Evolutionary conservation across 2,113 vertebrate species (phyloP).

Genomic region (Mola mola): DNA sequence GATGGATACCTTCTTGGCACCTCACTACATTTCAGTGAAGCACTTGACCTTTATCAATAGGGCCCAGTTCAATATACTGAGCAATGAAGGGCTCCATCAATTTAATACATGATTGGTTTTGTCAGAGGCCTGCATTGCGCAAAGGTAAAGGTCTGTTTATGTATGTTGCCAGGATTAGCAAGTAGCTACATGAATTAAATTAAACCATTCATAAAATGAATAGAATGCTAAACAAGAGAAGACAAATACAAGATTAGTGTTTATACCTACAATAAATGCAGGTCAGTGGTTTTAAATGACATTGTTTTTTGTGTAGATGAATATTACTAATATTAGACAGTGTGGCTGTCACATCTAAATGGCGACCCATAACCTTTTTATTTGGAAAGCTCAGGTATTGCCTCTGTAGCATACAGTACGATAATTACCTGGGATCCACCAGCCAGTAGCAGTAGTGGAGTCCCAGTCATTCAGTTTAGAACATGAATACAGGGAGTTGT

Average conservation of each 20-base stretch:
- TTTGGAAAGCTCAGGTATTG: conserved; percentile 9
- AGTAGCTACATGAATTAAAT: conserved; percentile 44
- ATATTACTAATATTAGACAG: not conserved
- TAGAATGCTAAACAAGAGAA: conserved; percentile 30
- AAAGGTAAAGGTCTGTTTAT: conserved; percentile 18
- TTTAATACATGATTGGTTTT: conserved; percentile 60
- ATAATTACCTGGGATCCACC: not conserved
- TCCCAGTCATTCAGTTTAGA: conserved; percentile 13
- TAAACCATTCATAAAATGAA: conserved; percentile 32
- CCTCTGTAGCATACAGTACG: not conserved
- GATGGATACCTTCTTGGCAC: conserved; percentile 68
- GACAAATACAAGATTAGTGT: conserved; percentile 52
- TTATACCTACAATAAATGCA: conserved; percentile 23
- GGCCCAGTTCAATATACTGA: conserved; percentile 62
- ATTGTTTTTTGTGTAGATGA: too few species aligned
- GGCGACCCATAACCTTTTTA: not conserved
- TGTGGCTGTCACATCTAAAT: not conserved
- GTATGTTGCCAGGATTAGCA: conserved; percentile 32
- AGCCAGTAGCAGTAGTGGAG: conserved; percentile 2
- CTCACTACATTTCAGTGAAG: conserved; percentile 56
- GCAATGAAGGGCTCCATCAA: conserved; percentile 54
- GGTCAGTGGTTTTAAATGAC: conserved; percentile 47
- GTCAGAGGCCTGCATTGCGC: conserved; percentile 27
- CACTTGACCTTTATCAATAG: conserved; percentile 73
- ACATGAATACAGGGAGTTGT: conserved; percentile 36